Evolutionary conservation across 1,140 invertebrate genomes (phyloP), one percentile per base, ranked within the genome.

Genomic region (Colletes latitarsis): DNA sequence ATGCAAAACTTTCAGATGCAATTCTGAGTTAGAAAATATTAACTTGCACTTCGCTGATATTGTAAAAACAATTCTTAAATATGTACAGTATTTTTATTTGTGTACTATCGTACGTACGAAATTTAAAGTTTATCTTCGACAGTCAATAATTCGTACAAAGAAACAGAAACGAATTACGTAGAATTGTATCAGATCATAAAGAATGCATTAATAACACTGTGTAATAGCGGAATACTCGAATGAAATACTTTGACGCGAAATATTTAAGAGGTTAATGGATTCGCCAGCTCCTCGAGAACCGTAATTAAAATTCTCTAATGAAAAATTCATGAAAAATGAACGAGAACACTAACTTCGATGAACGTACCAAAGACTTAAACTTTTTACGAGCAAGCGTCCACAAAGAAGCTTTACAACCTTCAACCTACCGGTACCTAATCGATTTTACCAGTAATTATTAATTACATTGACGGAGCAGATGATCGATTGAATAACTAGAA

Each of bases 311-410:
- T 49, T 39, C 43, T 4, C 17, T 8, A 4, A 30, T 69, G 67
- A 77, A 60, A 57, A 70, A 77, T 70, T 77, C 53, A 77, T 77
- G 66, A 58, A 70, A 77, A 77, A 77, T 49, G 53, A 58, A 10
- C 1, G 19, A 15, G 53, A 30, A 46, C 41, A 19, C 9, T 17
- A 60, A 77, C 55, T 70, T 77, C 8, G 10, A 5, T 6, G 17
- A 5, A 39, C 21, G 14, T 8, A 49, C 6, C 62, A 15, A 30
- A 4, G 55, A 52, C 4, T 68, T 52, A 6, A 71, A 70, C 55
- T 70, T 70, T 17, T 66, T 5, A 6, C n/a, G 46, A 9, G 1
- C 41, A 5, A 21, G 43, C 14, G 49, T 3, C n/a, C 5, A 0
- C 15, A 6, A 30, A 58, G 39, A 14, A 52, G 52, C 52, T 66